These are phyloP conservation scores for Seriola aureovittata DNA, from an alignment of 2,113 vertebrate species.

Conservation along the genomic window DNA sequence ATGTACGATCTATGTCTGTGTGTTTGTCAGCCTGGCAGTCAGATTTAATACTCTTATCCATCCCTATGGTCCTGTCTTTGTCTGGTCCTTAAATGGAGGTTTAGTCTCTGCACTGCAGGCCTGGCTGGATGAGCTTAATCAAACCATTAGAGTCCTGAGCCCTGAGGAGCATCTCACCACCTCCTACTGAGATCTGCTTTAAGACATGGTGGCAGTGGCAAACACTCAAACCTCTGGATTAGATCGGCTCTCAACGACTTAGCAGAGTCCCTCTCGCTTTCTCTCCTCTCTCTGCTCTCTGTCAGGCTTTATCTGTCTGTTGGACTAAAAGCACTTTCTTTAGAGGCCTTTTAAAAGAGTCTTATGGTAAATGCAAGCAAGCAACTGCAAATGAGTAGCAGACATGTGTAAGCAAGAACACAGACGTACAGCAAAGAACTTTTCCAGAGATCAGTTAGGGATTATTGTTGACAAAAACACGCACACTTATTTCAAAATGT, in stretches of 20 bases:
- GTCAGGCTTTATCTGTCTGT: conserved; percentile 50
- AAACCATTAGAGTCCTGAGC: conserved; percentile 84
- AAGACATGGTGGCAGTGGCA: conserved; percentile 74
- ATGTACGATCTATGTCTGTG: conserved; percentile 46
- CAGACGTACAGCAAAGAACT: not conserved
- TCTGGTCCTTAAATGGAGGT: conserved; percentile 91
- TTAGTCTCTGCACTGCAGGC: conserved; percentile 82
- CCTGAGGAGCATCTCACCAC: conserved; percentile 78
- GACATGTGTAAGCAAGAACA: conserved; percentile 7
- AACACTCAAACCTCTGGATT: conserved; percentile 77
- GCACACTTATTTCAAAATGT: not conserved
- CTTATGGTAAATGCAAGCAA: conserved; percentile 36
- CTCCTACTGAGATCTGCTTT: conserved; percentile 79
- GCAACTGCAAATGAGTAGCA: not conserved
- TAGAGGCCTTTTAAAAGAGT: conserved; percentile 36
- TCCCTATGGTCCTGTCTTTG: conserved; percentile 79
- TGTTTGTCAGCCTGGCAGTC: conserved; percentile 73
- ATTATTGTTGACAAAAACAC: not conserved
- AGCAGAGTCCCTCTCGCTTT: conserved; percentile 37
- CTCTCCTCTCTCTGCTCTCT: conserved; percentile 34
- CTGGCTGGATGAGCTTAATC: conserved; percentile 84
- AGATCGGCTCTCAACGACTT: conserved; percentile 69
- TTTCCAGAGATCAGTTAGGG: not conserved
- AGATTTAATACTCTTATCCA: conserved; percentile 82
- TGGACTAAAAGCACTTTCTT: conserved; percentile 56